Base-by-base conservation (phyloP, 1,140 invertebrate species). In the Lerema accius region DNA sequence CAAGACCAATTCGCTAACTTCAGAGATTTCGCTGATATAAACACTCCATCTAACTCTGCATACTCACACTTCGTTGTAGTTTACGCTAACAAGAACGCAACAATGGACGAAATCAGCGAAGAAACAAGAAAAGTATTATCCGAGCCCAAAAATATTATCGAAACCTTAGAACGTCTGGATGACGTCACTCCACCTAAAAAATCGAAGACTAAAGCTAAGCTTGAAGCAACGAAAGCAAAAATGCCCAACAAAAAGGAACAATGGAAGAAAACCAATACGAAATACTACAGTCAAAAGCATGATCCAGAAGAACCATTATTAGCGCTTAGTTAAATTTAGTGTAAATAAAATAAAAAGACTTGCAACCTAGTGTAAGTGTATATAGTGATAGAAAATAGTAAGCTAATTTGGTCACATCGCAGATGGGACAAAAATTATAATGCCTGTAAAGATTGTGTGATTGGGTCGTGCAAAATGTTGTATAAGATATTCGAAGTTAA, bases 1-100 rank as follows among this genome's bases (percentile, higher is more conserved):
- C 94, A 93, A 73, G 93, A 96, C 70, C 95, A 96, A 75, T 97
- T 97, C 73, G 95, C 96, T 2, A 96, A 97, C 76, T 97, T 97
- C 90, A 93, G 95, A 63, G 96, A 97, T 74, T 97, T 97, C 75
- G 96, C 96, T 0, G 96, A 97, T 71, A 96, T 97, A 17, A 97
- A 96, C 37, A 94, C 95, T 4, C 95, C 95, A 7, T 93, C 95
- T 0, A 95, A 96, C 76, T 93, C 95, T 0, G 95, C 95, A 3
- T 97, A 95, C 79, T 97, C 96, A 0, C 95, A 97, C 68, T 94
- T 94, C 59, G 95, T 96, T 14, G 95, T 97, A 0, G 95, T 96
- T 0, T 96, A 96, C 77, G 94, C 94, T 0, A 96, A 95, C 62
- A 95, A 95, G 80, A 96, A 96, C 67, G 83, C 86, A 2, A 92